Conservation (phyloP, 2,797 vertebrate genomes). For the Cryptoprocta ferox region DNA sequence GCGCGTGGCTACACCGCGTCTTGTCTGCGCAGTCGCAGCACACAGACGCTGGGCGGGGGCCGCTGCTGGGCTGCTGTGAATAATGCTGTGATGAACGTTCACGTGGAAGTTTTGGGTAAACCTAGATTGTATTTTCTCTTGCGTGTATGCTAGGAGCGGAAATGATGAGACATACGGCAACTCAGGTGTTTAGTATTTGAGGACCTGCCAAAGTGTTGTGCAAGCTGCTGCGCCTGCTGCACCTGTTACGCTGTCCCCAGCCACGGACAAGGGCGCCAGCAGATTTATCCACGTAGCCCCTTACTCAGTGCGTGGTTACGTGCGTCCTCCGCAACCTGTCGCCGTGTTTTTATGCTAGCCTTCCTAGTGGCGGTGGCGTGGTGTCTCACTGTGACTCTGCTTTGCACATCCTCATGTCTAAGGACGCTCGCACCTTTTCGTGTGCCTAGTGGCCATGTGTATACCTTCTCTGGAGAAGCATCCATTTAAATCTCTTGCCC, state of each 20-base stretch:
- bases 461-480: neutral
- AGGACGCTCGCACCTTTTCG: neutral
- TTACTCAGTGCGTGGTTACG: no score
- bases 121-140: neutral
- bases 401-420: neutral
- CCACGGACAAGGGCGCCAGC: neutral
- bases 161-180: neutral
- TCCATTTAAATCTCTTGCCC: neutral
- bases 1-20: neutral
- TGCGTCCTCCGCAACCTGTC: neutral
- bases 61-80: neutral
- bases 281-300: rapidly evolving
- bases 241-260: neutral
- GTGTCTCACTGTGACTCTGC: neutral
- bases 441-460: neutral
- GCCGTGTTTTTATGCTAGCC: neutral
- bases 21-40: neutral
- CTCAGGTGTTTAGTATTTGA: neutral
- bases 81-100: neutral
- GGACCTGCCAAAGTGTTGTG: neutral
- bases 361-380: neutral
- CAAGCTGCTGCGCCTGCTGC: neutral
- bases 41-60: rapidly evolving
- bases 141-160: neutral
- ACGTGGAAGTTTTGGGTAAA: neutral